Percentiles rank a stretch among this genome's conserved stretches.
These are phyloP conservation scores for Seriola rivoliana DNA, from an alignment of 2,113 vertebrate species.

Conservation along the genomic window DNA sequence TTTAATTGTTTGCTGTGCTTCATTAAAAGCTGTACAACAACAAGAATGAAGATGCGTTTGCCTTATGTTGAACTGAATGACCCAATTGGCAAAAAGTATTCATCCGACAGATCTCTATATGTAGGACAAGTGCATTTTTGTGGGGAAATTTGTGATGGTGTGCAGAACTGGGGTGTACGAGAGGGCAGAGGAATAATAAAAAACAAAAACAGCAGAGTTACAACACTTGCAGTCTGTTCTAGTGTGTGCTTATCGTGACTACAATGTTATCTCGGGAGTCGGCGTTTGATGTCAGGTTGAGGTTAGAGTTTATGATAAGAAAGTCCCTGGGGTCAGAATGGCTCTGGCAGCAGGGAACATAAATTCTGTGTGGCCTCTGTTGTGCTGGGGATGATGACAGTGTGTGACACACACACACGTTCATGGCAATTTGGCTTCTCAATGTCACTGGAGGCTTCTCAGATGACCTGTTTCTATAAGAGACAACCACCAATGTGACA, in stretches of 20 bases:
- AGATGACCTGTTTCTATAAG: constrained; percentile 83
- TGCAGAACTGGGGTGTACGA: background rate
- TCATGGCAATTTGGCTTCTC: constrained; percentile 80
- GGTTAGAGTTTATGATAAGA: constrained; percentile 89
- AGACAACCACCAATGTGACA: constrained; percentile 70
- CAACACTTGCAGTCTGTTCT: constrained; percentile 51
- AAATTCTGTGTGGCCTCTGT: constrained; percentile 83
- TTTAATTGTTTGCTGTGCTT: constrained; percentile 56
- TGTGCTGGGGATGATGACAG: constrained; percentile 72
- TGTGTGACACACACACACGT: constrained; percentile 63
- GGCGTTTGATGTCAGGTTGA: constrained; percentile 78
- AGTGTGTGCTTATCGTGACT: constrained; percentile 69
- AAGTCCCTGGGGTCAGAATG: constrained; percentile 80
- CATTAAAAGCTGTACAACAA: constrained; percentile 34
- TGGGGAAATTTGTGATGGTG: background rate
- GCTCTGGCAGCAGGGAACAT: constrained; percentile 78
- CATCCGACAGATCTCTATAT: background rate
- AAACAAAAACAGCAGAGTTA: constrained; percentile 24
- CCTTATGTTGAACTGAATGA: background rate
- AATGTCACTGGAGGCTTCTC: constrained; percentile 81
- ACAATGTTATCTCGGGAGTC: constrained; percentile 80
- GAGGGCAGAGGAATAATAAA: background rate
- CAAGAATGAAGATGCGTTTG: background rate
- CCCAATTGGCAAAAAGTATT: background rate
- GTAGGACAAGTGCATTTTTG: constrained; percentile 7